These are phyloP conservation scores for Coleophora flavipennella DNA, from an alignment of 2,888 invertebrate genomes.

Conservation along the genomic window DNA sequence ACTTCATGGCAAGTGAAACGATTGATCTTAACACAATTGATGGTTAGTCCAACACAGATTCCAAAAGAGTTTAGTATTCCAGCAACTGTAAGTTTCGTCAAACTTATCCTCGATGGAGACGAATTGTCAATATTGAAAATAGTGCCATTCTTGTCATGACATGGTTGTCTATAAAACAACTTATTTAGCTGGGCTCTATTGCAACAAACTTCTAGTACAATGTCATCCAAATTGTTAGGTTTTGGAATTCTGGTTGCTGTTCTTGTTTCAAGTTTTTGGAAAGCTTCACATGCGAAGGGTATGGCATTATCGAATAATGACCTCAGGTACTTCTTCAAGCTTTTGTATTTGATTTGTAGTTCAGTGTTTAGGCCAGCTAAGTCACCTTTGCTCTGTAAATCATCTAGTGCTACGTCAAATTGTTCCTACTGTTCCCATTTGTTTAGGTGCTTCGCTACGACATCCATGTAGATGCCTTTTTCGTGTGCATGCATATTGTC, in stretches of 20 bases:
- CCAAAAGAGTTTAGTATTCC: too few species aligned
- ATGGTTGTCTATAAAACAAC: constrained; percentile 31
- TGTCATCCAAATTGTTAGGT: constrained; percentile 2
- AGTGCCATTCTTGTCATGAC: constrained; percentile 21
- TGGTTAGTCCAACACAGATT: too few species aligned
- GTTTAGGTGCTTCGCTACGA: constrained; percentile 49
- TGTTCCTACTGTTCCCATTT: constrained; percentile 59
- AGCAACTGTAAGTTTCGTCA: too few species aligned
- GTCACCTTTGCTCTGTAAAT: constrained; percentile 16
- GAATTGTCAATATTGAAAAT: constrained; percentile 30
- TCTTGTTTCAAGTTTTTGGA: neutral
- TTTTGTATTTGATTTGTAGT: constrained; percentile 31
- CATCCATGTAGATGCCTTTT: constrained; percentile 43
- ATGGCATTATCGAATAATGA: constrained; percentile 27
- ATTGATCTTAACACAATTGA: too few species aligned
- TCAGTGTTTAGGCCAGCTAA: constrained; percentile 22
- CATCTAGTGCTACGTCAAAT: constrained; percentile 35
- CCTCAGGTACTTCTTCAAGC: constrained; percentile 36
- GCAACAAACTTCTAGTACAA: constrained; percentile 33
- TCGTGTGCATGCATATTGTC: constrained; percentile 32
- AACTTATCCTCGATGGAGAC: constrained; percentile 19
- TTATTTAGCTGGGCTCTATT: constrained; percentile 31
- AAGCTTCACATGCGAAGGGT: constrained; percentile 18
- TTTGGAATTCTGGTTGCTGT: neutral
- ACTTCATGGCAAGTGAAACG: constrained; percentile 17